phyloP scores from a whole-genome alignment of 2,113 vertebrate species.

The Pleuronectes platessa region DNA sequence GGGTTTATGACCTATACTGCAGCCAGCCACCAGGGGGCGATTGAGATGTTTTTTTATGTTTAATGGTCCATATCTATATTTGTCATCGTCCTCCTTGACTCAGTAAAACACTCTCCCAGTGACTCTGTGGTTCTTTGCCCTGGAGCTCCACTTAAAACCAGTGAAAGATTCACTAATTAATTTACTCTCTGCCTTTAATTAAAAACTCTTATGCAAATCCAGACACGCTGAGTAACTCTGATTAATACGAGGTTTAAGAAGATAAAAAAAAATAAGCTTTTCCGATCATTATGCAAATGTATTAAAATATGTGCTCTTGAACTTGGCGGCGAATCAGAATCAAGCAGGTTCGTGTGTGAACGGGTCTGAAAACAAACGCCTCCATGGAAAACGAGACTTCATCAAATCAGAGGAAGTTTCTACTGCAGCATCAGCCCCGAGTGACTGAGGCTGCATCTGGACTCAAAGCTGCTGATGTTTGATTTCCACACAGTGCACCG shows the following conservation, averaged over 20 bases:
- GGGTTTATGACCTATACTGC: no score
- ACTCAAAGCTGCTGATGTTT: no score
- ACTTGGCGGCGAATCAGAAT: slow-evolving; percentile 43
- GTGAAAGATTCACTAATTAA: slow-evolving; percentile 52
- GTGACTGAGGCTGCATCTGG: no score
- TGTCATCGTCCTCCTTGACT: slow-evolving; percentile 1
- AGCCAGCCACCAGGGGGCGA: no score
- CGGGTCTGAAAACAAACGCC: slow-evolving; percentile 31
- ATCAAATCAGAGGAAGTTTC: slow-evolving; percentile 5
- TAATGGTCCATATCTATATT: slow-evolving; percentile 7
- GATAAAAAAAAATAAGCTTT: not conserved
- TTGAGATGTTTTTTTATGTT: not conserved
- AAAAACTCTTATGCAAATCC: slow-evolving; percentile 60
- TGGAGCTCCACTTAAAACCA: slow-evolving; percentile 25
- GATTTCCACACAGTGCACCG: no score
- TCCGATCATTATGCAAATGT: slow-evolving; percentile 60
- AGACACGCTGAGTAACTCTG: slow-evolving; percentile 37
- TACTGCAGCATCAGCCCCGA: no score
- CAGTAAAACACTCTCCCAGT: not conserved
- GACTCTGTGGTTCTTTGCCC: slow-evolving; percentile 2
- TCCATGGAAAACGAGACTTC: slow-evolving; percentile 30
- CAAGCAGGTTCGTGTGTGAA: slow-evolving; percentile 16
- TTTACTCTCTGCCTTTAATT: slow-evolving; percentile 64
- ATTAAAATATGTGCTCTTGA: slow-evolving; percentile 51
- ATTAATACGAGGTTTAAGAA: slow-evolving; percentile 42